Base-by-base conservation (phyloP, 2,888 invertebrate species). In the Tetragnatha montana region DNA sequence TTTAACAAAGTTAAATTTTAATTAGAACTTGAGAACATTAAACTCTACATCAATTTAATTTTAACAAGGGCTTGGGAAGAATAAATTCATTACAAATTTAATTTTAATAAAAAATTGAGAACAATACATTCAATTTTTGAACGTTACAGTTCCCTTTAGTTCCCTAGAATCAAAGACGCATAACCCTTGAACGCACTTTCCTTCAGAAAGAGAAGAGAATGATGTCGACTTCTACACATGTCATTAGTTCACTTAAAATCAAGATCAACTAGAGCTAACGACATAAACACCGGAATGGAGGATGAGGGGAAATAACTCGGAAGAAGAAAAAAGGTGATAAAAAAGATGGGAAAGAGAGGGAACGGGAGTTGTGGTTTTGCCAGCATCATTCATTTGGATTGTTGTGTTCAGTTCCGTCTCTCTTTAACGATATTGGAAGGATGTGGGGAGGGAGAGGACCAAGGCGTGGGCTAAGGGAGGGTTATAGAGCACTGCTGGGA, bases 371-470 rank as follows among this genome's bases (percentile, higher is more conserved):
- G 87, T 81, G 87, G 87, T 87, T 87, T 87, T 81, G 80, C 50
- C 68, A 81, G 21, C 75, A 75, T 81, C 81, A 87, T 81, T 75
- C 87, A 81, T 87, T 87, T 60, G 69, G 35, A 79, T 80, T 73
- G 35, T n/a, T 47, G 70, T n/a, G 14, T 21, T 60, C 35, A 80
- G 87, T 87, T 81, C 87, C 75, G 74, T 49, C 74, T 87, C 69
- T 80, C 73, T 79, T 80, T 22, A 74, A 8, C 69, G 50, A 47
- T 60, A 22, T 60, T 21, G 50, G 68, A 68, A 87, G 81, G 69
- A 35, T 49, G 81, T 47, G 74, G 47, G 51, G 60, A 49, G 51
- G 49, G 69, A 47, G 85, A 73, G 86, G 50, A 70, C 68, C 49
- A 17, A 87, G 75, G 81, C 87, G 87, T 87, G 22, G 87, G 87